phyloP scores from a whole-genome alignment of 2,797 vertebrate genomes.

The Liparis tanakae region DNA sequence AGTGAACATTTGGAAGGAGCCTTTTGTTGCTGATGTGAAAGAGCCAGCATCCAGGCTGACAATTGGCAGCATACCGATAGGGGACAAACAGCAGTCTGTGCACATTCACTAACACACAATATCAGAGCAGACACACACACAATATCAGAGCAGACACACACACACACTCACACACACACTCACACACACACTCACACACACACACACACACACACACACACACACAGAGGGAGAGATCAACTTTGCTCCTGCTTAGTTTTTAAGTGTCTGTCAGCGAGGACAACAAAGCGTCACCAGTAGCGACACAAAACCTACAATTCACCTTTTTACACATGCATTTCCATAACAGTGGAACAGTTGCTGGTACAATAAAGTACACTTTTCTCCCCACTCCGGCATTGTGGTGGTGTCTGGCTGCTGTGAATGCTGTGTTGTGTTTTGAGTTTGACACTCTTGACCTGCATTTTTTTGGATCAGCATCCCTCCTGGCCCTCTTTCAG shows the following conservation, averaged over 20 bases:
- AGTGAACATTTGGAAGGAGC: conserved; percentile 61
- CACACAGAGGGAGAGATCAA: conserved; percentile 43
- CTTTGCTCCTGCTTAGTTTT: conserved; percentile 52
- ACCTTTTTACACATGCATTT: conserved; percentile 72
- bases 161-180: conserved; percentile 42
- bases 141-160: too few relatives aligned
- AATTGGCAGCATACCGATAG: conserved; percentile 70
- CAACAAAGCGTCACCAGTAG: conserved; percentile 53
- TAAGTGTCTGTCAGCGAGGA: conserved; percentile 52
- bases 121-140: conserved; percentile 48
- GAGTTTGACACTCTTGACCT: conserved; percentile 75
- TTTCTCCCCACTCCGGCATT: conserved; percentile 64
- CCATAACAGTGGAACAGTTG: conserved; percentile 78
- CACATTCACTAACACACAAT: conserved; percentile 53
- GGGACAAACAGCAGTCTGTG: conserved; percentile 60
- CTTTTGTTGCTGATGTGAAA: conserved; percentile 80
- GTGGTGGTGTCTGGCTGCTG: conserved; percentile 54
- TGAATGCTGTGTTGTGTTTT: conserved; percentile 70
- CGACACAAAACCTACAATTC: conserved; percentile 64
- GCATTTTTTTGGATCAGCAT: conserved; percentile 59
- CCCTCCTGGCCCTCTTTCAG: conserved; percentile 52
- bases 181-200: conserved; percentile 35
- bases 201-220: conserved; percentile 42
- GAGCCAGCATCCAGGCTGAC: conserved; percentile 72
- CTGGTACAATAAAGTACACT: conserved; percentile 69